These are phyloP conservation scores for Apodemus speciosus DNA, from an alignment of 2,113 vertebrate genomes.

Conservation along the genomic window DNA sequence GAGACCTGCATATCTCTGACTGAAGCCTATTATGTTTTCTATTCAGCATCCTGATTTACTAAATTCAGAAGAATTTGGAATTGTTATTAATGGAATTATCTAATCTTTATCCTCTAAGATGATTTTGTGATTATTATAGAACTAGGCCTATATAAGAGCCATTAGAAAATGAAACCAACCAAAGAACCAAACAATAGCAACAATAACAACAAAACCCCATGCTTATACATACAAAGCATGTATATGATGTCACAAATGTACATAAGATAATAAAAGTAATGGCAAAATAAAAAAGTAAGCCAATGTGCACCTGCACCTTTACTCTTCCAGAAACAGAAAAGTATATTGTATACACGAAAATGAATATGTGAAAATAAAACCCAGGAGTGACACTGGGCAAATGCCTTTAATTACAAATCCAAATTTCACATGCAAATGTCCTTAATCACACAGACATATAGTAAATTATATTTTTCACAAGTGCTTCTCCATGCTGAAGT, in stretches of 20 bases:
- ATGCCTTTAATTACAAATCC: not conserved
- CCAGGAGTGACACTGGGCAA: not conserved
- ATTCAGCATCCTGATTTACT: not conserved
- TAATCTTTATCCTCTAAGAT: not conserved
- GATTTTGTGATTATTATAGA: not conserved
- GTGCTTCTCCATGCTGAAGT: not conserved
- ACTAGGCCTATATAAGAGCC: not conserved
- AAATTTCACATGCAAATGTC: not conserved
- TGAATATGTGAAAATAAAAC: not conserved
- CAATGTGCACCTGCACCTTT: not conserved
- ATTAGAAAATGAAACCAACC: not conserved
- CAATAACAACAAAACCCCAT: not conserved
- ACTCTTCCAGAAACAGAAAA: not conserved
- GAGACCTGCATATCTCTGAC: rapidly evolving
- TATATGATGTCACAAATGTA: not conserved
- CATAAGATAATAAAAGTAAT: not conserved
- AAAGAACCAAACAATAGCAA: not conserved
- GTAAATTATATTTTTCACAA: not conserved
- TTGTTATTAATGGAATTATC: not conserved
- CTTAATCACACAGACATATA: not conserved
- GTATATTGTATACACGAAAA: rapidly evolving
- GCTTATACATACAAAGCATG: not conserved
- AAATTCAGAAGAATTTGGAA: not conserved
- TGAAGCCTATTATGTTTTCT: not conserved
- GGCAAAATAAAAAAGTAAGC: not conserved